Base-by-base conservation (phyloP, 2,888 invertebrate genomes). In the Netelia fuscicornis region DNA sequence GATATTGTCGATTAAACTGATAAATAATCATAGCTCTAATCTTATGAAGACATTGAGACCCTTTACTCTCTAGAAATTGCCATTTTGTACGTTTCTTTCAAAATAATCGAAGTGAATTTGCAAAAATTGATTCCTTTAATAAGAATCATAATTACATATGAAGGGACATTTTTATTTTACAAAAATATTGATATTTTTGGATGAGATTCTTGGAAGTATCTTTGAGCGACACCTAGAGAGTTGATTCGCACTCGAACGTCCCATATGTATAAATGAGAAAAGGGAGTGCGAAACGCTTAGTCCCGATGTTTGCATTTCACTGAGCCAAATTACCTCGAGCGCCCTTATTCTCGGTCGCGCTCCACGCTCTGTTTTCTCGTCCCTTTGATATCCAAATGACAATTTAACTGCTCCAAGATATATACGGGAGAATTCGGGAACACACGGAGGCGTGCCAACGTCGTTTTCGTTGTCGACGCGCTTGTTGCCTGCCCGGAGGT, bases 321-420 rank as follows among this genome's bases (percentile, higher is more conserved):
- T 92, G 92, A 92, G 90, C 91, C 91, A 93, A 93, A 93, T 93
- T 93, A 93, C 93, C 93, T 91, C 90, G 89, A 90, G 91, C 92
- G 92, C 92, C 92, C 92, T 93, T 92, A 93, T 92, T 91, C 93
- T 90, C 80, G 23, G 8, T 54, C 89, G 89, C 90, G 90, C 90
- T 90, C 89, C 5, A 37, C 37, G 88, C 84, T 68, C 84, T 71
- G 90, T 90, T 89, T 91, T 90, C 84, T 88, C 91, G 90, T 92
- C 92, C 93, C 93, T 93, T 93, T 93, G 93, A 93, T 93, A 93
- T 92, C 93, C 92, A 94, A 94, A 93, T 93, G 94, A 93, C 94
- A 93, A 93, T 94, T 94, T 94, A 94, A 94, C 94, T 93, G 93
- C 91, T 90, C 90, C 87, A 89, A 89, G 37, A 37, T 37, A 37